Evolutionary conservation across 2,888 invertebrate genomes (phyloP).

Genomic region (Acleris cristana): DNA sequence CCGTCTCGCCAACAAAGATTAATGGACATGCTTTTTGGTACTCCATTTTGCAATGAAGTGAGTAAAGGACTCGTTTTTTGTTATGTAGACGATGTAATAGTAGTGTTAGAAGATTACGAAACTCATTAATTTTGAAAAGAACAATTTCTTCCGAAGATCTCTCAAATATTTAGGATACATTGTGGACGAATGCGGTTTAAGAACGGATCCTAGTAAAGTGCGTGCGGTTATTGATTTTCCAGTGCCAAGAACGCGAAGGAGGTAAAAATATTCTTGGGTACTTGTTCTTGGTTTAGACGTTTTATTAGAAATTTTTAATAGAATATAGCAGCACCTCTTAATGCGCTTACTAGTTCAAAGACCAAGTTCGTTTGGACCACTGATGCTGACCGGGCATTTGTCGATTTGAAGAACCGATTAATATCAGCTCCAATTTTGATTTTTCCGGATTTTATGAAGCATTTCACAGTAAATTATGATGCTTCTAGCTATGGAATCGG

Average conservation of each 20-base stretch:
- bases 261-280: constrained; percentile 7
- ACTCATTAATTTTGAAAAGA: constrained; percentile 37
- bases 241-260: background rate
- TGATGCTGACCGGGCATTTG: background rate
- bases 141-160: background rate
- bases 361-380: background rate
- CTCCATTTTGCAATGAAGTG: background rate
- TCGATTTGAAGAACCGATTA: background rate
- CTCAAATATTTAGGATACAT: constrained; percentile 10
- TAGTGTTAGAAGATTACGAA: constrained; percentile 29
- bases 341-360: background rate
- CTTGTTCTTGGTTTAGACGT: constrained; percentile 1
- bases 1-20: constrained; percentile 29
- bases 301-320: background rate
- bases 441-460: background rate
- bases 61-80: constrained; percentile 26
- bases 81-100: constrained; percentile 39
- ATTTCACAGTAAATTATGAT: no score
- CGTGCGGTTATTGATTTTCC: constrained; percentile 8
- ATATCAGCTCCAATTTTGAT: background rate
- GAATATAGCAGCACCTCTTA: constrained; percentile 5
- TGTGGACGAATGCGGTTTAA: constrained; percentile 8
- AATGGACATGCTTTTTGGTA: constrained; percentile 15
- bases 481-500: no score
- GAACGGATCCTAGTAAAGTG: constrained; percentile 9